Evolutionary conservation across 2,888 invertebrate genomes (phyloP).

Genomic region (Diabrotica balteata): DNA sequence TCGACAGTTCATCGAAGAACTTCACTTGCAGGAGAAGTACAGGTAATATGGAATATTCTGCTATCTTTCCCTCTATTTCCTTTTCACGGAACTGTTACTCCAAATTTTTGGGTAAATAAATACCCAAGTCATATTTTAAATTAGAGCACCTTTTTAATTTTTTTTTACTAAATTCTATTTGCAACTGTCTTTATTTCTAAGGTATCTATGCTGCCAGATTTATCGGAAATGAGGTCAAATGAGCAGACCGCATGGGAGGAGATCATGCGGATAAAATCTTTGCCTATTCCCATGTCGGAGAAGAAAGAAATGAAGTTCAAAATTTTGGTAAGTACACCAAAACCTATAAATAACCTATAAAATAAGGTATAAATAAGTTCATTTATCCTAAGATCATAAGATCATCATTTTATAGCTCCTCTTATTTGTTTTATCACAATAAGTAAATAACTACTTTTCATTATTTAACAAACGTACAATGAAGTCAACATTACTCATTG

Average conservation of each 20-base stretch:
- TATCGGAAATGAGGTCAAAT: conserved; percentile 80
- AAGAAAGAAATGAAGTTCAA: conserved; percentile 81
- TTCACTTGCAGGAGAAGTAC: conserved; percentile 59
- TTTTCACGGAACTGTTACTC: too few relatives aligned
- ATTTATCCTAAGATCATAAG: too few relatives aligned
- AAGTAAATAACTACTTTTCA: background rate
- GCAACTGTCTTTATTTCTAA: conserved; percentile 54
- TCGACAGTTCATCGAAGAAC: conserved; percentile 64
- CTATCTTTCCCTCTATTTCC: too few relatives aligned
- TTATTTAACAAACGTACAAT: background rate
- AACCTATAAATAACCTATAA: background rate
- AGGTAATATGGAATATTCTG: conserved; percentile 6
- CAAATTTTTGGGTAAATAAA: too few relatives aligned
- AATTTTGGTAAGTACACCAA: conserved; percentile 71
- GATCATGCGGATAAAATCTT: conserved; percentile 83
- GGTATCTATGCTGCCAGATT: conserved; percentile 80
- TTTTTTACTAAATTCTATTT: background rate
- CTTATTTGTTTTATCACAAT: too few relatives aligned
- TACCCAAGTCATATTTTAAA: too few relatives aligned
- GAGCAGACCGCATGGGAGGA: conserved; percentile 86
- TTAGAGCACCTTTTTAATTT: background rate
- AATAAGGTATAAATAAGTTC: too few relatives aligned
- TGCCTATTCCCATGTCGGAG: conserved; percentile 84
- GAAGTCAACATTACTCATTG: too few relatives aligned
- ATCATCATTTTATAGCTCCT: too few relatives aligned